A percentile compares a stretch with the other conserved stretches of the same genome.
Conservation (phyloP, 2,797 vertebrate species). For the Channallabes apus region DNA sequence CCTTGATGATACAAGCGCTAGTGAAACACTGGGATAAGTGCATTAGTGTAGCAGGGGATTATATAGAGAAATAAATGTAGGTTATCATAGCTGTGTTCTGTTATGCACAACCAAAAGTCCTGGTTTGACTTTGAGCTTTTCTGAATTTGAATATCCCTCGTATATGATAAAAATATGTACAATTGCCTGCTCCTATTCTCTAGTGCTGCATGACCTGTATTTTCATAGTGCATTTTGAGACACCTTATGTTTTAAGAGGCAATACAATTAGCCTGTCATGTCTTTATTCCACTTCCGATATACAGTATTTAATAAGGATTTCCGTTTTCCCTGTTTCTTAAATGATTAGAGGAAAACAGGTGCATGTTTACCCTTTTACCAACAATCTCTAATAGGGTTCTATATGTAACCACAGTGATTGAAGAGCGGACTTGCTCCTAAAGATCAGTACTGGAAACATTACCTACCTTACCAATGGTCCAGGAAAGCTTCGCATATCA, state of each 20-base stretch:
- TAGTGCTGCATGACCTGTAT: background rate
- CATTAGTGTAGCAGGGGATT: no score
- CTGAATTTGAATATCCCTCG: no score
- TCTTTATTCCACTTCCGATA: background rate
- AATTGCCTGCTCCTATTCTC: no score
- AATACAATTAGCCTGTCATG: background rate
- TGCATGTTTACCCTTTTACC: background rate
- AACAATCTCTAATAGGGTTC: background rate
- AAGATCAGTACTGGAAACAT: background rate
- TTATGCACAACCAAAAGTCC: no score
- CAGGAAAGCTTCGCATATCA: slow-evolving; percentile 83
- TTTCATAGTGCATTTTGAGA: background rate
- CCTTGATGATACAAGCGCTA: no score
- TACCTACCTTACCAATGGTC: slow-evolving; percentile 83
- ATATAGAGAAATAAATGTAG: no score
- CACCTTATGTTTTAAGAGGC: background rate
- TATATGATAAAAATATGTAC: no score
- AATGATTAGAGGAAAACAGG: background rate
- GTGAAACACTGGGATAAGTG: no score
- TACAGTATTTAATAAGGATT: background rate
- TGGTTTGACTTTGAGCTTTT: no score
- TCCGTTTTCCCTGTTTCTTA: background rate
- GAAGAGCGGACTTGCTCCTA: background rate
- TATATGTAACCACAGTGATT: background rate
- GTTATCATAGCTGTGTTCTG: no score